phyloP scores from a whole-genome alignment of 2,797 vertebrate species.

The Hoplostethus mediterraneus region DNA sequence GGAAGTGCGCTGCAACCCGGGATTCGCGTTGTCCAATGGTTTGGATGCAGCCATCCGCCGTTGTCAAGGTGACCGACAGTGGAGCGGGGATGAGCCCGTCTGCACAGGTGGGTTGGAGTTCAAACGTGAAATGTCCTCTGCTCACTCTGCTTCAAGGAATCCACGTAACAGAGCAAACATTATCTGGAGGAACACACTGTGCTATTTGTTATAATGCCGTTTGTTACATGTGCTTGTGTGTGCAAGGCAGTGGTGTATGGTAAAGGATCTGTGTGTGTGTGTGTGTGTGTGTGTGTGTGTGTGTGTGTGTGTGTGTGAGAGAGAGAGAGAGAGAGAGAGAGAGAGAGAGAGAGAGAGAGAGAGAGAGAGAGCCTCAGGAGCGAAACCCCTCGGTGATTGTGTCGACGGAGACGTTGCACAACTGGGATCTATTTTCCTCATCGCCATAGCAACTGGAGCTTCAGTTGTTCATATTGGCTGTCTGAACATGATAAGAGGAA shows the following conservation, averaged over 20 bases:
- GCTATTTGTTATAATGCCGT: neutral
- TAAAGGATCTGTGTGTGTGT: neutral
- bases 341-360: constrained; percentile 22
- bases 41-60: constrained; percentile 80
- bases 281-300: constrained; percentile 14
- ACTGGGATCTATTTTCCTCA: constrained; percentile 66
- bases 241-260: neutral
- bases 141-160: neutral
- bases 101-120: constrained; percentile 83
- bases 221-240: constrained; percentile 1
- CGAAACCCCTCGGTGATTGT: constrained; percentile 60
- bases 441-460: constrained; percentile 75
- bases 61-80: constrained; percentile 89
- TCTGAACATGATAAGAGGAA: constrained; percentile 49
- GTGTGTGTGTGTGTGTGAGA: constrained; percentile 31
- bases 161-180: neutral
- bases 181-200: neutral
- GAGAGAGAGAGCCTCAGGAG: constrained; percentile 36
- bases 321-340: constrained; percentile 10
- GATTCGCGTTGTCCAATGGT: constrained; percentile 79
- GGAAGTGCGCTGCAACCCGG: constrained; percentile 84
- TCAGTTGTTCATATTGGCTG: constrained; percentile 47
- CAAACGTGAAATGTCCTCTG: constrained; percentile 1
- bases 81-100: constrained; percentile 85
- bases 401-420: constrained; percentile 66